phyloP scores from a whole-genome alignment of 2,113 vertebrate genomes.

The Anthoscopus minutus region DNA sequence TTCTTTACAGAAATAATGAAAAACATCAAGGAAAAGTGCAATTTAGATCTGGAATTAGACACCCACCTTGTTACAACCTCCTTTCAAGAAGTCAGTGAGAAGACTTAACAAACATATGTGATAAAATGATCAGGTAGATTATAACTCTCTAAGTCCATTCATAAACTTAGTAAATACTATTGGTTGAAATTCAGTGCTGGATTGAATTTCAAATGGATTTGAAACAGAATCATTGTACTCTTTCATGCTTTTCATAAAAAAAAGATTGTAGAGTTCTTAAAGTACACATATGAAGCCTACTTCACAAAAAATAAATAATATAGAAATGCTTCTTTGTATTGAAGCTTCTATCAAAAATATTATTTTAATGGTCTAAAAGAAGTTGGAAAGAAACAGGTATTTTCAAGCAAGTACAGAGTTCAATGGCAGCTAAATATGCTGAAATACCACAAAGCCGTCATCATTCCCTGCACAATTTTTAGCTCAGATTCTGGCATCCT shows the following conservation, averaged over 20 bases:
- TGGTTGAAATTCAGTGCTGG: neutral
- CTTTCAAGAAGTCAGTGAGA: neutral
- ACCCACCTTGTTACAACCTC: neutral
- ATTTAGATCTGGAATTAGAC: neutral
- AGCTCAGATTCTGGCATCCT: neutral
- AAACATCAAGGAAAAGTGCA: neutral
- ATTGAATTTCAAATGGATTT: neutral
- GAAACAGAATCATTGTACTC: neutral
- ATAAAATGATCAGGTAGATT: neutral
- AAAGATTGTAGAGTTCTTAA: neutral
- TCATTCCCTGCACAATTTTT: neutral
- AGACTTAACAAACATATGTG: neutral
- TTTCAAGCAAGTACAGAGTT: neutral
- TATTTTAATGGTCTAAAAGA: neutral
- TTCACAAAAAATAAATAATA: neutral
- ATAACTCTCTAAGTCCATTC: neutral
- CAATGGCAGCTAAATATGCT: neutral
- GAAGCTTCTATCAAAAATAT: neutral
- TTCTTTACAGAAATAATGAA: slow-evolving; percentile 19
- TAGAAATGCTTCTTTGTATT: neutral
- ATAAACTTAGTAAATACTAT: neutral
- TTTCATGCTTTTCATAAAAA: neutral
- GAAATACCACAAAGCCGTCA: neutral
- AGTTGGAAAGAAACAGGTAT: neutral
- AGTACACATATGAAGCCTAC: neutral